Evolutionary conservation across 2,888 invertebrate species (phyloP), one percentile per base, ranked within the genome.

Genomic region (Dexiosoma caninum): DNA sequence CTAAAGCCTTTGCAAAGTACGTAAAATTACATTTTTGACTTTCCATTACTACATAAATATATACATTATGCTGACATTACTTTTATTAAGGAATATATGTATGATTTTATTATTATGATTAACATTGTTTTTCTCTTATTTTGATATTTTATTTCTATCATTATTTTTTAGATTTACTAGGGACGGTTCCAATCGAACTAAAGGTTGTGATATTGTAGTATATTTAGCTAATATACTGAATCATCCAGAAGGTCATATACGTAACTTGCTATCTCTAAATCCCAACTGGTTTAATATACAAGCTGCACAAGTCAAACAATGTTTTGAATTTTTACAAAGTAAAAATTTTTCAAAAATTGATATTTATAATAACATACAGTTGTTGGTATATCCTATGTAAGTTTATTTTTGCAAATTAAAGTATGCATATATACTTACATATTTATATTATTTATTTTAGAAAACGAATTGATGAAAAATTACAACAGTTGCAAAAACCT

Each of bases 341-440:
- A 87, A 90, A 46, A 86, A 89, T 3, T 95, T 94, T 85, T 84
- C 88, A 0, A 88, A 90, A 64, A 85, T 91, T 4, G 92, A 92
- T 37, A 93, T 96, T 82, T 90, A 91, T 37, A 87, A 91, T 27
- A 93, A 93, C 85, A 90, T 94, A 64, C 93, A 93, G 74, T 87
- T 95, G 32, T 87, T 95, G 7, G 87, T 95, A 14, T 95, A 95
- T 90, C 93, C 95, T 8, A 90, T 91, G 94, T 95, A 90, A 92
- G 87, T 83, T 60, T 10, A 42, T 16, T 32, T 4, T 14, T 14
- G 2, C 27, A 5, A 27, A 42, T 23, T 14, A 16, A 5, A 1
- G 2, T 42, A 2, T 10, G 62, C 14, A 35, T 49, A 40, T 23
- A 3, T 1, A 16, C n/a, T 30, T 27, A 30, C 12, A 21, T 5